These are phyloP conservation scores for Colletes collaris DNA, from an alignment of 2,888 invertebrate species.

Conservation along the genomic window DNA sequence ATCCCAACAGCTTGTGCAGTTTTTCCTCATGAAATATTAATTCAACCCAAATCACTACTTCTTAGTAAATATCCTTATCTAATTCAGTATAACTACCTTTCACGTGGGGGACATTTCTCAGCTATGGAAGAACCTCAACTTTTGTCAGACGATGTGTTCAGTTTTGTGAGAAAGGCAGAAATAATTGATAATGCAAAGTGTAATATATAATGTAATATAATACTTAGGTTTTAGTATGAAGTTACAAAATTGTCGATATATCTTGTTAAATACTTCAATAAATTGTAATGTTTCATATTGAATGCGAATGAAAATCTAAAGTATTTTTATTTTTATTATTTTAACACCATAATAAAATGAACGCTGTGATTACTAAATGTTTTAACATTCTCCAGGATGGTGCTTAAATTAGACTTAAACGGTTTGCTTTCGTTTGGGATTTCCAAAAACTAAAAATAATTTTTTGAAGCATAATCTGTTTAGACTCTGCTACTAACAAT, in stretches of 20 bases:
- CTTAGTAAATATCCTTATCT: slow-evolving; percentile 87
- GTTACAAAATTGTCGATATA: slow-evolving; percentile 2
- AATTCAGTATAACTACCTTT: slow-evolving; percentile 87
- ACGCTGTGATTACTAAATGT: no score
- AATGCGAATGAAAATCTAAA: slow-evolving; percentile 11
- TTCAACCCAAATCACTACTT: slow-evolving; percentile 86
- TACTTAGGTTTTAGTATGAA: neutral
- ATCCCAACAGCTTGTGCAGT: slow-evolving; percentile 91
- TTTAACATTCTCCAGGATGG: slow-evolving; percentile 88
- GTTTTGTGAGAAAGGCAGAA: slow-evolving; percentile 82
- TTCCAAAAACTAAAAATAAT: slow-evolving; percentile 99
- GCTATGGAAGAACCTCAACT: slow-evolving; percentile 91
- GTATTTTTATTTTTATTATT: neutral
- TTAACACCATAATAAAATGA: no score
- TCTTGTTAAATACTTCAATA: slow-evolving; percentile 29
- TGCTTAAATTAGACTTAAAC: slow-evolving; percentile 95
- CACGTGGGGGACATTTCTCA: slow-evolving; percentile 93
- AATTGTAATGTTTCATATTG: slow-evolving; percentile 24
- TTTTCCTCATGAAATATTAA: slow-evolving; percentile 88
- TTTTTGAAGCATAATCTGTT: slow-evolving; percentile 98
- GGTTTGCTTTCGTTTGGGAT: slow-evolving; percentile 99
- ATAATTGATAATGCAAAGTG: neutral
- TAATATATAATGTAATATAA: neutral
- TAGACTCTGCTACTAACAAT: slow-evolving; percentile 83
- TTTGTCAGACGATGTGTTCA: slow-evolving; percentile 88